phyloP scores from a whole-genome alignment of 1,140 invertebrate genomes.

The Philopotamus ludificatus region DNA sequence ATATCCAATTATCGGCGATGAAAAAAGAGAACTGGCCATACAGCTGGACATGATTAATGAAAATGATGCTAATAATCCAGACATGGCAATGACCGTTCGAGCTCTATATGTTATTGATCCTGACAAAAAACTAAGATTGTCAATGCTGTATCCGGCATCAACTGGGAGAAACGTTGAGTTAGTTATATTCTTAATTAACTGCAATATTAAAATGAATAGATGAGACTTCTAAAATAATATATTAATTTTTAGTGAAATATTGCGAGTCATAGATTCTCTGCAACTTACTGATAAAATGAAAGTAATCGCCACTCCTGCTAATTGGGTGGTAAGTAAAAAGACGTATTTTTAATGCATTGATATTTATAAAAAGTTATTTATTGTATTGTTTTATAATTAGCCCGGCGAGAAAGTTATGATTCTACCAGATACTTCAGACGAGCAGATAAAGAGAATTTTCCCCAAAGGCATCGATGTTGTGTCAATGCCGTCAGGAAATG shows the following conservation, averaged over 20 bases:
- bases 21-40: conserved; percentile 72
- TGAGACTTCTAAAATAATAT: too few species aligned
- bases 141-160: conserved; percentile 87
- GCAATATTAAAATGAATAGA: too few species aligned
- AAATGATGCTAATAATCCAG: conserved; percentile 68
- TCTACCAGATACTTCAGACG: conserved; percentile 68
- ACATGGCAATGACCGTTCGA: conserved; percentile 75
- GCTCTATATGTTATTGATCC: conserved; percentile 87
- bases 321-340: conserved; percentile 71
- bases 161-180: conserved; percentile 91
- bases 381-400: conserved; percentile 54
- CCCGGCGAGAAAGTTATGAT: conserved; percentile 82
- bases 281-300: conserved; percentile 73
- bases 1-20: conserved; percentile 87
- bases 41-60: conserved; percentile 86
- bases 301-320: conserved; percentile 80
- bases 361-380: conserved; percentile 2
- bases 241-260: conserved; percentile 75
- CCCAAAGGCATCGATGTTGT: conserved; percentile 69
- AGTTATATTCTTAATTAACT: conserved; percentile 48
- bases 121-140: conserved; percentile 79
- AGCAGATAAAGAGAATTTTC: conserved; percentile 71
- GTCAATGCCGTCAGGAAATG: conserved; percentile 75
- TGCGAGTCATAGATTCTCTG: conserved; percentile 85
- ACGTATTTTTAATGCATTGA: conserved; percentile 8